Evolutionary conservation across 1,140 invertebrate genomes (phyloP).

Genomic region (Gryon sp.): DNA sequence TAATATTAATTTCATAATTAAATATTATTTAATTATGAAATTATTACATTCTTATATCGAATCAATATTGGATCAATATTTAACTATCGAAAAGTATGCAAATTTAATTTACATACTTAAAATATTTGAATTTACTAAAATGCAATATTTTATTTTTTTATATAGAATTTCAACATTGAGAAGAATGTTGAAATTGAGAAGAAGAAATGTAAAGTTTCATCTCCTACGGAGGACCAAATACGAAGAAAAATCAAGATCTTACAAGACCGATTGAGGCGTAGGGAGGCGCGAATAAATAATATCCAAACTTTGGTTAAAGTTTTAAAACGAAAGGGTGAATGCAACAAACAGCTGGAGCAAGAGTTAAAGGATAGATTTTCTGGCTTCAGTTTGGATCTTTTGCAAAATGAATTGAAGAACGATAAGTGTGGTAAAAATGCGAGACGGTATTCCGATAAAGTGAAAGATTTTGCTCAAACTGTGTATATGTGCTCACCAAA

Average conservation of each 20-base stretch:
- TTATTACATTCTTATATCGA: no score
- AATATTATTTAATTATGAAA: no score
- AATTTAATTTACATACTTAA: no score
- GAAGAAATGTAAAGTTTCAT: not conserved
- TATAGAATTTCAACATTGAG: no score
- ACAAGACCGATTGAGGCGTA: constrained; percentile 10
- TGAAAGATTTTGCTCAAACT: constrained; percentile 24
- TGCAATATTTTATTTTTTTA: no score
- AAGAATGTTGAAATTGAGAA: no score
- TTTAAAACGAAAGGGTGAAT: constrained; percentile 15
- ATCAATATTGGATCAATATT: no score
- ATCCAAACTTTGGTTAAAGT: not conserved
- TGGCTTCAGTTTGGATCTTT: constrained; percentile 7
- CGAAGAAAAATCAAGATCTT: constrained; percentile 15
- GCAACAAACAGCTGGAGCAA: constrained; percentile 3
- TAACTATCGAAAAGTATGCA: no score
- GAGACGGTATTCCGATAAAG: constrained; percentile 2
- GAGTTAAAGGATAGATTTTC: not conserved
- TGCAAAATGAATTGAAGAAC: constrained; percentile 6
- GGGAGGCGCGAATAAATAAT: constrained; percentile 8
- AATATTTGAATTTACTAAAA: no score
- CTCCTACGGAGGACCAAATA: constrained; percentile 3
- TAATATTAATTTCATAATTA: no score
- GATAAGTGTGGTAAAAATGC: constrained; percentile 3
- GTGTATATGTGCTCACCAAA: constrained; percentile 18